These are phyloP conservation scores for Larimichthys polyactis DNA, from an alignment of 2,113 vertebrate species.

Conservation along the genomic window DNA sequence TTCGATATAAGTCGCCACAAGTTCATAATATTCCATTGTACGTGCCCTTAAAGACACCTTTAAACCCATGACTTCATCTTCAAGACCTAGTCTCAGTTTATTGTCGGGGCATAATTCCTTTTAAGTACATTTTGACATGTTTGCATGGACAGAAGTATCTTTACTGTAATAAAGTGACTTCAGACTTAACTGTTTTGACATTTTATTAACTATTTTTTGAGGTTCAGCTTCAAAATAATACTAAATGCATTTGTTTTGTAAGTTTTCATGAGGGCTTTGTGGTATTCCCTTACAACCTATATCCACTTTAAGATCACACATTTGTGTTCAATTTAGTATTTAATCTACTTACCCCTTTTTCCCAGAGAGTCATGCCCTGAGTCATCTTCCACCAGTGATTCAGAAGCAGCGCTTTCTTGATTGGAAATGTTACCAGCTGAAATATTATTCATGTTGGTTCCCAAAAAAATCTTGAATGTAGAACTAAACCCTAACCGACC, in stretches of 20 bases:
- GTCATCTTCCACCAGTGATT: slow-evolving; percentile 31
- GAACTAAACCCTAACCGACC: neutral
- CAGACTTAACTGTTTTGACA: neutral
- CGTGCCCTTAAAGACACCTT: neutral
- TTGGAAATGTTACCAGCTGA: slow-evolving; percentile 31
- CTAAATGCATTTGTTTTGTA: neutral
- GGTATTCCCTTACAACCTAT: neutral
- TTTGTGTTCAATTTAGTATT: neutral
- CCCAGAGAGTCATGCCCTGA: slow-evolving; percentile 4
- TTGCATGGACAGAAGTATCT: neutral
- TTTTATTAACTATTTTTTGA: neutral
- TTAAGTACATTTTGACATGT: neutral
- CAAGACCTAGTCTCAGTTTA: neutral
- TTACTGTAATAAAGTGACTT: neutral
- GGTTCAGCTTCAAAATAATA: neutral
- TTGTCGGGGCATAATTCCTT: neutral
- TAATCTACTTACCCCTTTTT: slow-evolving; percentile 1
- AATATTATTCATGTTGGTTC: slow-evolving; percentile 19
- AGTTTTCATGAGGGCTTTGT: neutral
- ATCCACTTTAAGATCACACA: neutral
- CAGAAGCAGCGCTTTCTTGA: slow-evolving; percentile 17
- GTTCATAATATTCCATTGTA: neutral
- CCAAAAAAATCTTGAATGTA: neutral
- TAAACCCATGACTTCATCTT: neutral
- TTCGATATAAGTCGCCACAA: neutral